These are phyloP conservation scores for Bombus confusus DNA, from an alignment of 1,140 invertebrate species.

Conservation along the genomic window DNA sequence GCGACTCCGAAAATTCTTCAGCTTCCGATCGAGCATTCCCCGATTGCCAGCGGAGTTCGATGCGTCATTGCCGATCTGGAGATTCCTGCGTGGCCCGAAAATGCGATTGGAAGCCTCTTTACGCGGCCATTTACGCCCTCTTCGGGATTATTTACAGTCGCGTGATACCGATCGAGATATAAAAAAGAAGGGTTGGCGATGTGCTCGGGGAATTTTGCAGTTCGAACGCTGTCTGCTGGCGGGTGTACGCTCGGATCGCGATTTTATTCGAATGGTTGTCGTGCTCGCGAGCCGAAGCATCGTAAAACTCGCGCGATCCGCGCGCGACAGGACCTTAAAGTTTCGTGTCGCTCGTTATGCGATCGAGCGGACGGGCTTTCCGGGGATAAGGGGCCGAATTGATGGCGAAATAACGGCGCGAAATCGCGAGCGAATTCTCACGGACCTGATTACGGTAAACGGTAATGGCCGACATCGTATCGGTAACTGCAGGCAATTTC, in stretches of 20 bases:
- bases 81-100: not conserved
- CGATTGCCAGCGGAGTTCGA: not conserved
- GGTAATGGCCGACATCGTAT: conserved; percentile 38
- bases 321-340: conserved; percentile 27
- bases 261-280: conserved; percentile 31
- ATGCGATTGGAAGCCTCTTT: conserved; percentile 2
- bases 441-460: conserved; percentile 35
- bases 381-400: conserved; percentile 40
- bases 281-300: not conserved
- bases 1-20: conserved; percentile 8
- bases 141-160: conserved; percentile 61
- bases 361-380: not conserved
- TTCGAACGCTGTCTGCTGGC: not conserved
- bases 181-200: conserved; percentile 42
- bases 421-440: conserved; percentile 48
- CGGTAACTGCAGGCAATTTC: not conserved
- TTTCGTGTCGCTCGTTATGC: conserved; percentile 24
- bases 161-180: conserved; percentile 65
- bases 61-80: conserved; percentile 5
- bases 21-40: conserved; percentile 26
- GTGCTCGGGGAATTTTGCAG: conserved; percentile 25
- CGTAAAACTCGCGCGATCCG: conserved; percentile 51
- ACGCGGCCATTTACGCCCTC: conserved; percentile 34
- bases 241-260: not conserved
- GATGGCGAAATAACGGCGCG: conserved; percentile 55